Conservation (phyloP, 1,140 invertebrate species). For the Agrypnia vestita region DNA sequence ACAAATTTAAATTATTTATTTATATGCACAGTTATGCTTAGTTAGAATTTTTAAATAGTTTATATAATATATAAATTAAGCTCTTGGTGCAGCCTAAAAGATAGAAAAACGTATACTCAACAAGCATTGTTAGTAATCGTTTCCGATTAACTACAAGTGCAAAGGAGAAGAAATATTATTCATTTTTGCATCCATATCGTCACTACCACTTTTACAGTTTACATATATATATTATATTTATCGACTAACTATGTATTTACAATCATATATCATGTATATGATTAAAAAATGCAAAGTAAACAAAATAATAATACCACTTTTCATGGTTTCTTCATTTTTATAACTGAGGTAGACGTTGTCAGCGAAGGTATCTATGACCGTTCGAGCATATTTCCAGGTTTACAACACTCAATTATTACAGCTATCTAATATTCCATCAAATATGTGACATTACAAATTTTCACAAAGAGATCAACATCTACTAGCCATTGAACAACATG, state of each 20-base stretch:
- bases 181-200: neutral
- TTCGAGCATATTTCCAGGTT: constrained; percentile 12
- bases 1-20: no score
- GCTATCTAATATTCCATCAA: constrained; percentile 43
- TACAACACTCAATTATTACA: constrained; percentile 43
- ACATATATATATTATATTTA: constrained; percentile 9
- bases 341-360: constrained; percentile 51
- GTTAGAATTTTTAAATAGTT: neutral
- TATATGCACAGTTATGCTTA: neutral
- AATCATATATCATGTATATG: constrained; percentile 26
- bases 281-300: constrained; percentile 54
- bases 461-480: constrained; percentile 39
- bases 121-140: no score
- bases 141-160: neutral
- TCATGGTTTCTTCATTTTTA: constrained; percentile 46
- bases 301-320: constrained; percentile 60
- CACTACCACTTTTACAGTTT: constrained; percentile 4
- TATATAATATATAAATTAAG: neutral
- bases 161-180: neutral
- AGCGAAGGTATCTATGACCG: constrained; percentile 38
- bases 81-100: neutral
- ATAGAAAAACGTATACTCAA: neutral
- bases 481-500: constrained; percentile 44
- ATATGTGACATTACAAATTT: constrained; percentile 29
- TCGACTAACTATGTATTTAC: constrained; percentile 37